Evolutionary conservation across 92 coral and sea anemone genomes (phyloP).

Genomic region (Phymanthus crucifer): DNA sequence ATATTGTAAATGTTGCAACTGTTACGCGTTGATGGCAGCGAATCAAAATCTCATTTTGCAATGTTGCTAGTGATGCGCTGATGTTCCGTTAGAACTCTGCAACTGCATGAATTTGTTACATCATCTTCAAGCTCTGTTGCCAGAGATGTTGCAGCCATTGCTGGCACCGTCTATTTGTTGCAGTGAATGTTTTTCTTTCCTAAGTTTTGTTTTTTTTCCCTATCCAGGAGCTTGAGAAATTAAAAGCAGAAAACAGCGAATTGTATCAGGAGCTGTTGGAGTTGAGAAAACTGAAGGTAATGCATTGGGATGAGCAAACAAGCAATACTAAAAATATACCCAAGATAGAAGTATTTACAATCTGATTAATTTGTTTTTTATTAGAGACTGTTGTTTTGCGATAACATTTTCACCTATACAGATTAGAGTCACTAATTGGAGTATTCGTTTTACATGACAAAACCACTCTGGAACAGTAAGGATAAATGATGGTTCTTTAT

Average conservation of each 20-base stretch:
- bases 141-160: too few species aligned
- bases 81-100: too few species aligned
- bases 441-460: neutral
- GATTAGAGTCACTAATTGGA: neutral
- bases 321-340: neutral
- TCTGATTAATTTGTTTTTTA: neutral
- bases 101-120: too few species aligned
- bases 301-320: neutral
- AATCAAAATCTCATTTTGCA: too few species aligned
- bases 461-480: neutral
- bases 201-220: neutral
- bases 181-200: neutral
- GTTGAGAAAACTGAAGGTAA: slow-evolving; percentile 49
- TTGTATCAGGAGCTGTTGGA: slow-evolving; percentile 82
- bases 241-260: slow-evolving; percentile 71
- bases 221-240: slow-evolving; percentile 75
- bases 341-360: neutral
- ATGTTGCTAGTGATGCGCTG: too few species aligned
- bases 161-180: too few species aligned
- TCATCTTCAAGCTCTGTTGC: too few species aligned
- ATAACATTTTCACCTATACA: too few species aligned
- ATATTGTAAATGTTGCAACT: too few species aligned
- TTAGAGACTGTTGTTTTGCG: too few species aligned
- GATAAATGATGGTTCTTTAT: neutral
- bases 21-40: too few species aligned